phyloP scores from a whole-genome alignment of 2,797 vertebrate species.

The Danio aesculapii region DNA sequence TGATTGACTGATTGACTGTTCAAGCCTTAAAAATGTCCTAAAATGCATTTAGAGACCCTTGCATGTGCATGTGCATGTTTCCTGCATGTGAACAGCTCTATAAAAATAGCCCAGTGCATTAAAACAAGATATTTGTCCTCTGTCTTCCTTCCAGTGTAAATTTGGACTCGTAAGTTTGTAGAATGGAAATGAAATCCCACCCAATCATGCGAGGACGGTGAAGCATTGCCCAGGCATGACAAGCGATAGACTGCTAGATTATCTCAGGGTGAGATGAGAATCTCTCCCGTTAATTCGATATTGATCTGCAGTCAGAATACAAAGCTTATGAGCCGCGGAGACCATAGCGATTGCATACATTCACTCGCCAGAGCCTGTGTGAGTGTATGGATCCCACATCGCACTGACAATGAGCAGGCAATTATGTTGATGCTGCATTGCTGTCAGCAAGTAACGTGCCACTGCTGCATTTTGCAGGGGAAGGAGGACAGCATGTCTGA shows the following conservation, averaged over 20 bases:
- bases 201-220: not conserved
- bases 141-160: conserved; percentile 10
- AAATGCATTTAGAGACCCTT: not conserved
- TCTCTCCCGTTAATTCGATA: conserved; percentile 58
- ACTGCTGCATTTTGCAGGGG: conserved; percentile 33
- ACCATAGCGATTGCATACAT: conserved; percentile 14
- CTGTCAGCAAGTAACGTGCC: conserved; percentile 19
- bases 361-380: not conserved
- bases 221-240: conserved; percentile 34
- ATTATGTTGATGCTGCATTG: conserved; percentile 40
- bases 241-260: conserved; percentile 51
- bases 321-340: conserved; percentile 18
- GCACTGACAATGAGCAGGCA: conserved; percentile 36
- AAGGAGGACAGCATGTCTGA: conserved; percentile 34
- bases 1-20: too few species aligned
- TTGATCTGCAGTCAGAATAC: conserved; percentile 51
- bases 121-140: conserved; percentile 1
- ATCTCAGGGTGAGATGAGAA: conserved; percentile 46
- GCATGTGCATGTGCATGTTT: not conserved
- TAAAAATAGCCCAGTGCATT: not conserved
- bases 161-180: conserved; percentile 10
- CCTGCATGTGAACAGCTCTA: not conserved
- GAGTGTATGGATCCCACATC: conserved; percentile 5
- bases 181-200: conserved; percentile 36
- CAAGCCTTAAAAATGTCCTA: not conserved